These are phyloP conservation scores for Laspeyria flexula DNA, from an alignment of 2,888 invertebrate species.

Conservation along the genomic window DNA sequence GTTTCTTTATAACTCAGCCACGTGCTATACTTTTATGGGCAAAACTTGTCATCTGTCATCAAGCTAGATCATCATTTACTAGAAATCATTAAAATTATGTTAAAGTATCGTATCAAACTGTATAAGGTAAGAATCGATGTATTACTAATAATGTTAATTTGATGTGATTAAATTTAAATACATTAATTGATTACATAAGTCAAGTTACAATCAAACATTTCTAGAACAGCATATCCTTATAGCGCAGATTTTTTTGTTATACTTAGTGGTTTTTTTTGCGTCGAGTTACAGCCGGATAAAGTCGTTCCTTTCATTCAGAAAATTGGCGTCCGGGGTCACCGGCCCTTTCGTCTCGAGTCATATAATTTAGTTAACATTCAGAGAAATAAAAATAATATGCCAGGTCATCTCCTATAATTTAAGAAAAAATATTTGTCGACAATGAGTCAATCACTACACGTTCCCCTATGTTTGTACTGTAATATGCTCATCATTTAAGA, in stretches of 20 bases:
- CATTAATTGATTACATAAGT: neutral
- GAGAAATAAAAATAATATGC: conserved; percentile 30
- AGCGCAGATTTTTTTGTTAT: conserved; percentile 10
- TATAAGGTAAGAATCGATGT: conserved; percentile 14
- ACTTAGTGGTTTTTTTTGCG: conserved; percentile 12
- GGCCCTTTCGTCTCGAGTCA: conserved; percentile 45
- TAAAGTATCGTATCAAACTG: conserved; percentile 13
- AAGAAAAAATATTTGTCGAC: conserved; percentile 22
- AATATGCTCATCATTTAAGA: conserved; percentile 61
- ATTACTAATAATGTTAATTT: conserved; percentile 23
- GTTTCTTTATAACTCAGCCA: conserved; percentile 29
- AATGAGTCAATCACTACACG: conserved; percentile 49
- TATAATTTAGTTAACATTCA: conserved; percentile 20
- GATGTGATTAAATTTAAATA: conserved; percentile 36
- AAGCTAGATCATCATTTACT: conserved; percentile 50
- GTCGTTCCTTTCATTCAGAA: conserved; percentile 46
- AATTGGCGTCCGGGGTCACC: conserved; percentile 58
- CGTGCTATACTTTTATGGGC: conserved; percentile 53
- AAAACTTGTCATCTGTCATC: conserved; percentile 46
- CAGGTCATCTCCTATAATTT: conserved; percentile 20
- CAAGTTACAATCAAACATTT: neutral
- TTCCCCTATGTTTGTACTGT: conserved; percentile 45
- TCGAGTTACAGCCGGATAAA: conserved; percentile 47
- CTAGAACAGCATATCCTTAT: conserved; percentile 13
- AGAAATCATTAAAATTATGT: conserved; percentile 48